A percentile compares a stretch with the other conserved stretches of the same genome.
phyloP scores from a whole-genome alignment of 2,888 invertebrate species.

The Polydesmus complanatus region DNA sequence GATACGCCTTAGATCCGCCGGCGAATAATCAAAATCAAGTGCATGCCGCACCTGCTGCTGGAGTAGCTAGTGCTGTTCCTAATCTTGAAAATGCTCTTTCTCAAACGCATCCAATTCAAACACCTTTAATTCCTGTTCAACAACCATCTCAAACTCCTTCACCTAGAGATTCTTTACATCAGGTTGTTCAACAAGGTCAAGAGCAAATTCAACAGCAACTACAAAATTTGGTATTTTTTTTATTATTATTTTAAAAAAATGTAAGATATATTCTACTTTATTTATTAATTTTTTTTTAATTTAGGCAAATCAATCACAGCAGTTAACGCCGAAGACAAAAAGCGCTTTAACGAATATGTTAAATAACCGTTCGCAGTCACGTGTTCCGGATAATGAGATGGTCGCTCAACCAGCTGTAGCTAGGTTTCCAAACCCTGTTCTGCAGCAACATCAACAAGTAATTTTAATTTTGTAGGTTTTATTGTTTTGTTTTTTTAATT shows the following conservation, averaged over 20 bases:
- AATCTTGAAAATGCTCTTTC: too few relatives aligned
- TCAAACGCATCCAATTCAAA: not conserved
- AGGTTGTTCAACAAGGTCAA: constrained; percentile 15
- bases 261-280: not conserved
- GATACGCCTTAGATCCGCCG: not conserved
- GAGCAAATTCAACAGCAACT: constrained; percentile 19
- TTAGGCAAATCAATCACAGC: constrained; percentile 29
- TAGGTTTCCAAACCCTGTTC: constrained; percentile 4
- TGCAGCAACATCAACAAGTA: not conserved
- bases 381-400: constrained; percentile 21
- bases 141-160: constrained; percentile 1
- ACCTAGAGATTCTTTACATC: constrained; percentile 11
- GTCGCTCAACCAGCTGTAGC: constrained; percentile 15
- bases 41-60: not conserved
- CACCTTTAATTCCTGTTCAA: not conserved
- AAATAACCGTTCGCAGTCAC: constrained; percentile 53
- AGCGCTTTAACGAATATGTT: constrained; percentile 90
- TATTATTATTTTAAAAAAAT: not conserved
- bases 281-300: not conserved
- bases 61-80: not conserved
- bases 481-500: not conserved
- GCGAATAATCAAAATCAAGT: not conserved
- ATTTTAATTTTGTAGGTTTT: not conserved
- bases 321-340: constrained; percentile 76
- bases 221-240: constrained; percentile 10